phyloP scores from a whole-genome alignment of 2,797 vertebrate genomes.

The Danio jaintianensis region DNA sequence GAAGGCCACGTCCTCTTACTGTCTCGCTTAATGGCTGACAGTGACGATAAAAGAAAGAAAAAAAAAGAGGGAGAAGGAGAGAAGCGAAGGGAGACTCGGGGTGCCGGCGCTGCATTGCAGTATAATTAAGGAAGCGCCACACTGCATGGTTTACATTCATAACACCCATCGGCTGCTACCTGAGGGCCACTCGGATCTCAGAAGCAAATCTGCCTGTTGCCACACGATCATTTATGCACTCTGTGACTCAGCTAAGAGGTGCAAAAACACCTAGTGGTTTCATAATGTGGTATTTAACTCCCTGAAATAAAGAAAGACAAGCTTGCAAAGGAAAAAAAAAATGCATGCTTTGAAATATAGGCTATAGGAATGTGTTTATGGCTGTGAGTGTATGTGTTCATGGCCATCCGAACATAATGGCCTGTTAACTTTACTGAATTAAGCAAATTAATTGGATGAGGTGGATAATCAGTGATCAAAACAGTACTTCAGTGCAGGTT shows the following conservation, averaged over 20 bases:
- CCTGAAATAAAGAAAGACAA: slow-evolving; percentile 12
- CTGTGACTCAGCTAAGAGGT: slow-evolving; percentile 27
- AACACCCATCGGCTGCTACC: slow-evolving; percentile 43
- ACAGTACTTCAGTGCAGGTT: slow-evolving; percentile 40
- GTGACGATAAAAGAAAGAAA: slow-evolving; percentile 32
- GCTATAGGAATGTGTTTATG: slow-evolving; percentile 9
- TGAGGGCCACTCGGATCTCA: slow-evolving; percentile 39
- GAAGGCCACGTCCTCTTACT: slow-evolving; percentile 50
- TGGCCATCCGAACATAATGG: slow-evolving; percentile 25
- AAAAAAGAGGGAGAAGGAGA: slow-evolving; percentile 1
- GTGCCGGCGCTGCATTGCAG: slow-evolving; percentile 50
- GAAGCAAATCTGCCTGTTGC: not conserved
- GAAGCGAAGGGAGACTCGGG: slow-evolving; percentile 29
- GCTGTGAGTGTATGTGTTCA: not conserved
- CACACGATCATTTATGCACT: slow-evolving; percentile 26
- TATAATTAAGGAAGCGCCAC: slow-evolving; percentile 53
- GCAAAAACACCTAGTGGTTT: slow-evolving; percentile 29
- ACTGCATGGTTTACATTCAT: slow-evolving; percentile 46
- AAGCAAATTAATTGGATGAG: slow-evolving; percentile 54
- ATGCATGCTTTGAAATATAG: not conserved
- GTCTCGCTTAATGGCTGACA: slow-evolving; percentile 50
- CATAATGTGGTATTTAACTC: slow-evolving; percentile 37
- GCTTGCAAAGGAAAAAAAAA: slow-evolving; percentile 3
- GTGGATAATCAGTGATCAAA: slow-evolving; percentile 62
- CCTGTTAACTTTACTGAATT: slow-evolving; percentile 57